Base-by-base conservation (phyloP, 1,140 invertebrate species). In the Latrodectus geometricus region DNA sequence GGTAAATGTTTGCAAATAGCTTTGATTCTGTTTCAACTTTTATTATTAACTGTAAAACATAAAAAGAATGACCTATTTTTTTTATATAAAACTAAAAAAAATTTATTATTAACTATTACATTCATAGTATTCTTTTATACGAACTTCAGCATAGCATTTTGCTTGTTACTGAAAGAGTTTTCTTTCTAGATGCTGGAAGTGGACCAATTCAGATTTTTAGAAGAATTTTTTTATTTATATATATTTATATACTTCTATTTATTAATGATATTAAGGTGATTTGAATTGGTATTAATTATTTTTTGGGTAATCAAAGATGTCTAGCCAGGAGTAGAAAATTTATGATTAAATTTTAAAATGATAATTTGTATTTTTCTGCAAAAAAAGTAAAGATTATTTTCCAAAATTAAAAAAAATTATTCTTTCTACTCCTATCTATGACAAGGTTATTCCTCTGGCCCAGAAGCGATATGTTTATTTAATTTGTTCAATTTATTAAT, bases 131-230 rank as follows among this genome's bases (percentile, higher is more conserved):
- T 20, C 65, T 79, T 49, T 66, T 48, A 8, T 23, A 12, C 66
- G 11, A 35, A 20, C n/a, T 21, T n/a, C 68, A 35, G 35, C 35
- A 8, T 11, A 49, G n/a, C 65, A n/a, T 61, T 61, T 78, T 56
- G 48, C n/a, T 68, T 78, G 14, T 78, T 74, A 79, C 69, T 81
- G 78, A 84, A 81, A 68, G 87, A 84, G 20, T 88, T 74, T 68
- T 88, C 86, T 87, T 83, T 79, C 56, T 83, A 82, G 73, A 72
- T 72, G 54, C 49, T 56, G n/a, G 23, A 70, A 21, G 15, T 65
- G 50, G 49, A n/a, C 7, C n/a, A 21, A 9, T 78, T 69, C 17
- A 69, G 9, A 68, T 76, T 23, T 69, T 49, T 69, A 20, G 7
- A 65, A 75, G 23, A 69, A 9, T 14, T 76, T 76, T 35, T n/a